Percentiles rank a stretch among this genome's conserved stretches.
Evolutionary conservation across 2,797 vertebrate genomes (phyloP).

Genomic region (Orestias chungarensis): DNA sequence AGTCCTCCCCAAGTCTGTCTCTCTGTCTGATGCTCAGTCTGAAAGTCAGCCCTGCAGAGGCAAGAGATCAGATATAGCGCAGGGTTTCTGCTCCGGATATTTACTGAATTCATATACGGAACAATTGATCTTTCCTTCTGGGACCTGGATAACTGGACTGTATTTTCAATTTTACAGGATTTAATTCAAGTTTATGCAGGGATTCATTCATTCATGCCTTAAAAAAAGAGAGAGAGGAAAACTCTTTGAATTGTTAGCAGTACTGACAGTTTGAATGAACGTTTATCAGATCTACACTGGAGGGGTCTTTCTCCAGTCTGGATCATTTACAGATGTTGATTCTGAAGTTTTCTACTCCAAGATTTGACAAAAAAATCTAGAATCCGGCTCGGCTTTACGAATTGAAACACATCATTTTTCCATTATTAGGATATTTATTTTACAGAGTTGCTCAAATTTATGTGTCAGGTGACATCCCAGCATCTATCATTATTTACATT

Average conservation of each 20-base stretch:
- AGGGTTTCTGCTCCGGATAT: conserved; percentile 36
- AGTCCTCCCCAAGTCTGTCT: conserved; percentile 54
- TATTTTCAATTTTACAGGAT: conserved; percentile 37
- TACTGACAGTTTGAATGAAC: conserved; percentile 43
- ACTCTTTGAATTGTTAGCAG: conserved; percentile 16
- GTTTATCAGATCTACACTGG: conserved; percentile 30
- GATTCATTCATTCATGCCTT: conserved; percentile 9
- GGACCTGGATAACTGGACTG: conserved; percentile 44
- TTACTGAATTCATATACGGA: conserved; percentile 30
- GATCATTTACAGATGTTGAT: conserved; percentile 14
- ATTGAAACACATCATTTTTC: neutral
- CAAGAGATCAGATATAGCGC: conserved; percentile 55
- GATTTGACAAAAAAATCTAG: conserved; percentile 12
- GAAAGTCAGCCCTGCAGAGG: conserved; percentile 63
- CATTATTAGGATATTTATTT: conserved; percentile 36
- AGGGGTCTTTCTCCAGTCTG: neutral
- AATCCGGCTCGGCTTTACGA: neutral
- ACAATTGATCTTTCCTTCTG: conserved; percentile 29
- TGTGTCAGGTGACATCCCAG: conserved; percentile 52
- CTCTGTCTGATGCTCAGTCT: conserved; percentile 66
- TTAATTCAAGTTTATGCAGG: conserved; percentile 27
- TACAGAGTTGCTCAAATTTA: conserved; percentile 28
- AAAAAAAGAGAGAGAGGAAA: neutral
- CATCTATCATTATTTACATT: conserved; percentile 53
- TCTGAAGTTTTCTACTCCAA: conserved; percentile 8